These are phyloP conservation scores for Hydroisotoma schaefferi DNA, from an alignment of 2,888 invertebrate species.

Conservation along the genomic window DNA sequence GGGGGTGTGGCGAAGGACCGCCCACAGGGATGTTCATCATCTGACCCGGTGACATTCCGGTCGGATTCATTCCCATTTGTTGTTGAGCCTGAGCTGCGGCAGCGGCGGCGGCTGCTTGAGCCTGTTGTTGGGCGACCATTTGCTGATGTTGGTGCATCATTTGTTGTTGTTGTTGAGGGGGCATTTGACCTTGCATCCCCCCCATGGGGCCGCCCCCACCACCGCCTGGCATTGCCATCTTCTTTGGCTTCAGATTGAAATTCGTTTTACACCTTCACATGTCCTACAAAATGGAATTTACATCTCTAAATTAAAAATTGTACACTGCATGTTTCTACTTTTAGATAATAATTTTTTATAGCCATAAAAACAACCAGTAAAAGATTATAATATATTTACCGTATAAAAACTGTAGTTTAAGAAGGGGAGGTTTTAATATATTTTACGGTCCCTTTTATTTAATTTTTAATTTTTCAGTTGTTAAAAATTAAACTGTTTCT, in stretches of 20 bases:
- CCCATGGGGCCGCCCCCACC: slow-evolving; percentile 12
- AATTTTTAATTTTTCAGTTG: too few species aligned
- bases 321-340: not conserved
- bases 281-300: not conserved
- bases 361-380: not conserved
- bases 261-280: not conserved
- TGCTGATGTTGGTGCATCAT: slow-evolving; percentile 37
- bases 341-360: not conserved
- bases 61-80: slow-evolving; percentile 11
- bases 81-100: slow-evolving; percentile 20
- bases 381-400: not conserved
- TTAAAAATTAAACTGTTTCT: too few species aligned
- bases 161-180: slow-evolving; percentile 26
- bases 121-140: slow-evolving; percentile 27
- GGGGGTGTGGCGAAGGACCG: slow-evolving; percentile 10
- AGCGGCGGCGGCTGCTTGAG: slow-evolving; percentile 19
- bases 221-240: slow-evolving; percentile 30
- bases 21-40: slow-evolving; percentile 2
- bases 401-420: too few species aligned
- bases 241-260: not conserved
- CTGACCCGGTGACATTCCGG: not conserved
- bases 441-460: too few species aligned
- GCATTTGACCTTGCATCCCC: slow-evolving; percentile 17
- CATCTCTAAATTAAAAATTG: too few species aligned
- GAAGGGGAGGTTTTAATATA: too few species aligned